phyloP scores from a whole-genome alignment of 2,888 invertebrate species.

The Lepidocyrtoides sp. region DNA sequence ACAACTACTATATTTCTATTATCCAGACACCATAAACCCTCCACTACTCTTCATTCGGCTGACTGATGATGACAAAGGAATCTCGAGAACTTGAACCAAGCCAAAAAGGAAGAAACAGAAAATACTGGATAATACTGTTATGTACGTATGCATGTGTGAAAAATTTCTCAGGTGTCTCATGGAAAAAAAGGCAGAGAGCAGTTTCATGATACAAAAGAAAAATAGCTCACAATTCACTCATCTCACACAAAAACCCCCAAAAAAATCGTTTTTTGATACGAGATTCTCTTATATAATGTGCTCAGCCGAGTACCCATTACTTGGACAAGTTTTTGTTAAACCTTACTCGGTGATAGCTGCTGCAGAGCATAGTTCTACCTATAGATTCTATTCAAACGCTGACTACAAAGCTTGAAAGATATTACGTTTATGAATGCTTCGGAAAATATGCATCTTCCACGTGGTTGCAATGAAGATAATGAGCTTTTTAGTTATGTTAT shows the following conservation, averaged over 20 bases:
- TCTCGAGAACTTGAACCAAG: slow-evolving; percentile 40
- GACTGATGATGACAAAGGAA: slow-evolving; percentile 62
- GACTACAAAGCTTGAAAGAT: background rate
- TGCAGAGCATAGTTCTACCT: background rate
- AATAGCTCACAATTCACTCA: slow-evolving; percentile 12
- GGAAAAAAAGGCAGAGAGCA: background rate
- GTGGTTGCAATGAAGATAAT: slow-evolving; percentile 61
- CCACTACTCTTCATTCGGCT: background rate
- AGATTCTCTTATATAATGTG: background rate
- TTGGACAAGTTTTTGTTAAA: slow-evolving; percentile 6
- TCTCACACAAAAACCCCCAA: background rate
- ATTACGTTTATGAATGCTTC: slow-evolving; percentile 24
- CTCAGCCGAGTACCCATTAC: background rate
- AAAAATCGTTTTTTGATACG: background rate
- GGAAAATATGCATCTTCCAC: slow-evolving; percentile 26
- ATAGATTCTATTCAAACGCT: background rate
- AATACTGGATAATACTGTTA: slow-evolving; percentile 37
- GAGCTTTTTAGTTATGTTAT: slow-evolving; percentile 10
- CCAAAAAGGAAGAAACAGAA: slow-evolving; percentile 12
- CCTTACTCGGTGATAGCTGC: background rate
- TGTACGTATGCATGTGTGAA: slow-evolving; percentile 19
- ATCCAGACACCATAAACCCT: background rate
- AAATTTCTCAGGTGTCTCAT: slow-evolving; percentile 38
- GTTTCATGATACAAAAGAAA: background rate
- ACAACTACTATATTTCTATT: slow-evolving; percentile 26